Evolutionary conservation across 2,113 vertebrate genomes (phyloP).

Genomic region (Procapra przewalskii): DNA sequence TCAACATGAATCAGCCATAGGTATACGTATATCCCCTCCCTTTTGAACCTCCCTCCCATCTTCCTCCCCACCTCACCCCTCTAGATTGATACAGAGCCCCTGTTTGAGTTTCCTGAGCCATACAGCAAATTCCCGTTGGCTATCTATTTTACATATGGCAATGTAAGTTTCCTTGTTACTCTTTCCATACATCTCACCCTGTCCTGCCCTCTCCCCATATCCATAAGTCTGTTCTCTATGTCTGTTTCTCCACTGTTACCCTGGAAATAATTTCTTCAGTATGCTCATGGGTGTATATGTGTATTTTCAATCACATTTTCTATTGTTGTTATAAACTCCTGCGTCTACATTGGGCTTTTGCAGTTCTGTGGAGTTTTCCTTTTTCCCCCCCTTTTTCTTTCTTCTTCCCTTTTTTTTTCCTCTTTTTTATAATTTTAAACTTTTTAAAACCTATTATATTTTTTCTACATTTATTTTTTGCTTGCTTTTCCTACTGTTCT

Average conservation of each 20-base stretch:
- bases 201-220: neutral
- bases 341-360: neutral
- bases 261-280: neutral
- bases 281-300: neutral
- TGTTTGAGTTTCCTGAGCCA: neutral
- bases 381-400: neutral
- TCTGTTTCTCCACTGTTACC: neutral
- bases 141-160: neutral
- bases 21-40: neutral
- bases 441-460: neutral
- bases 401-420: neutral
- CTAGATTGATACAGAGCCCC: rapidly evolving
- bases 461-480: neutral
- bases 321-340: neutral
- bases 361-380: neutral
- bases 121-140: neutral
- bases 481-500: neutral
- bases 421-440: neutral
- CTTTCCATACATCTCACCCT: neutral
- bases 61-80: neutral
- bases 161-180: neutral
- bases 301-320: neutral
- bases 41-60: neutral
- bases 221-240: neutral
- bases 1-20: neutral